Evolutionary conservation across 2,113 vertebrate species (phyloP).

Genomic region (Climacteris rufus): DNA sequence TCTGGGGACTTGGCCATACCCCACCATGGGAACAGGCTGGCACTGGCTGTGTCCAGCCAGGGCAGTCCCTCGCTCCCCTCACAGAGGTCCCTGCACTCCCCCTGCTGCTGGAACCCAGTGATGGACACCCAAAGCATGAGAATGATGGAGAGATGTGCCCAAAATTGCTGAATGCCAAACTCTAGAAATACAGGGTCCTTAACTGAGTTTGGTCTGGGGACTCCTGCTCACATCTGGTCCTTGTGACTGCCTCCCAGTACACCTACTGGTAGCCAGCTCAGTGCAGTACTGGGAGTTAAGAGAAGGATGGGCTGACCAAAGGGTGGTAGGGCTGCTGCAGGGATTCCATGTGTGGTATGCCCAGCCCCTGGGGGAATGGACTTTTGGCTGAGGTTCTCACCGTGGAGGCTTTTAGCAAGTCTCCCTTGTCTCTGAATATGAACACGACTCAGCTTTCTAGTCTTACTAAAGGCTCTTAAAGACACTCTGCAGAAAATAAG

Average conservation of each 20-base stretch:
- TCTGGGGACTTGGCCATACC: not conserved
- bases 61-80: not conserved
- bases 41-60: not conserved
- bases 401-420: not conserved
- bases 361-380: not conserved
- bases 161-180: conserved; percentile 5
- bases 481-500: not conserved
- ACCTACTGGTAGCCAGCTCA: not conserved
- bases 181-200: not conserved
- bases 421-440: not conserved
- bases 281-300: not conserved
- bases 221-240: not conserved
- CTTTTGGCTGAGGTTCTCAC: not conserved
- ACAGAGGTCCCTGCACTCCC: not conserved
- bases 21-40: not conserved
- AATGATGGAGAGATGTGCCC: not conserved
- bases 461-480: not conserved
- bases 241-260: not conserved
- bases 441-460: not conserved
- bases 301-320: not conserved
- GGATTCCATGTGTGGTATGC: fast-evolving
- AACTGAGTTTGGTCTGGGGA: not conserved
- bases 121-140: fast-evolving
- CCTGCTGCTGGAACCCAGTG: fast-evolving
- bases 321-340: not conserved